A percentile compares a stretch with the other conserved stretches of the same genome.
Evolutionary conservation across 2,113 vertebrate species (phyloP).

Genomic region (Pavo muticus): DNA sequence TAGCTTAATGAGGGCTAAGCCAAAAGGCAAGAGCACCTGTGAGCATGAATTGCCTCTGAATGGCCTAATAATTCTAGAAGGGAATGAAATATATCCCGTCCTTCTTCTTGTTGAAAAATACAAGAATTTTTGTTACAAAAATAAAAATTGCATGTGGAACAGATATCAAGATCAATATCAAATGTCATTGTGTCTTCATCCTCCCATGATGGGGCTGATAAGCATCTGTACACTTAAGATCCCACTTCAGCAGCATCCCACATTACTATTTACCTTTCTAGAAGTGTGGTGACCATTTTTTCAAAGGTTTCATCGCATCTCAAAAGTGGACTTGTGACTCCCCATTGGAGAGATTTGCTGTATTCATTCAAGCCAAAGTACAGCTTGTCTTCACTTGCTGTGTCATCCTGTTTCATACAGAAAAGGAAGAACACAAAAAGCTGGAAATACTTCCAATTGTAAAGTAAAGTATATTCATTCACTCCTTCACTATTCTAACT

Average conservation of each 20-base stretch:
- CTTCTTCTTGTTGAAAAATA: not conserved
- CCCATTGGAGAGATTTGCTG: slow-evolving; percentile 95
- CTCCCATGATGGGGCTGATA: not conserved
- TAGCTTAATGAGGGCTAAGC: not conserved
- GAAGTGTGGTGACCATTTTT: slow-evolving; percentile 93
- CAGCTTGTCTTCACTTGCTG: slow-evolving; percentile 81
- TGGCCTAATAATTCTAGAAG: not conserved
- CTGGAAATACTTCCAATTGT: not conserved
- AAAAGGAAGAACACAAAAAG: slow-evolving; percentile 48
- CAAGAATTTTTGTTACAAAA: not conserved
- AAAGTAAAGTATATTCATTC: not conserved
- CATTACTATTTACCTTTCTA: slow-evolving; percentile 87
- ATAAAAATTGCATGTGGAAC: not conserved
- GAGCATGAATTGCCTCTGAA: not conserved
- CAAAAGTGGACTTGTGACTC: slow-evolving; percentile 93
- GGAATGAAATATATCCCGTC: not conserved
- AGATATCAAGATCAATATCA: not conserved
- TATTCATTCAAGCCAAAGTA: slow-evolving; percentile 97
- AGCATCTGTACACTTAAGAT: not conserved
- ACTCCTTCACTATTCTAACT: not conserved
- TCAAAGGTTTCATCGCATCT: slow-evolving; percentile 97
- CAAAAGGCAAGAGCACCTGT: not conserved
- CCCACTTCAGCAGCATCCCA: not conserved
- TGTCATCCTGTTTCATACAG: slow-evolving; percentile 82
- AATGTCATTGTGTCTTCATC: not conserved